A percentile compares a stretch with the other conserved stretches of the same genome.
phyloP scores from a whole-genome alignment of 2,113 vertebrate species.

The Syngnathus typhle region DNA sequence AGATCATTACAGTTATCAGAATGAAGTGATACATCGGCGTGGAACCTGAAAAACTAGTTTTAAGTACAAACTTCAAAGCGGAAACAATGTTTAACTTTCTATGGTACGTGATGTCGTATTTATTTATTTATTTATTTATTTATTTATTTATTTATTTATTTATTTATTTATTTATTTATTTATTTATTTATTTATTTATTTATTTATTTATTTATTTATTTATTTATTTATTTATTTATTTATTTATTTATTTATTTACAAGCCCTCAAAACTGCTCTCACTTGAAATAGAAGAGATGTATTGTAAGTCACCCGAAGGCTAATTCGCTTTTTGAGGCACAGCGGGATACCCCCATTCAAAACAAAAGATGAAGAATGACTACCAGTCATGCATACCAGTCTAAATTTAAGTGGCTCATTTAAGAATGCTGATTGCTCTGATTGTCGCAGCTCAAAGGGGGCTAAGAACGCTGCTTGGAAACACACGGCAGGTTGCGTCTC shows the following conservation, averaged over 20 bases:
- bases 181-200: too few relatives aligned
- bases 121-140: too few relatives aligned
- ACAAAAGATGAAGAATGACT: neutral
- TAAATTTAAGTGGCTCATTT: constrained; percentile 31
- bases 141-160: too few relatives aligned
- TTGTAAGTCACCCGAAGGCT: constrained; percentile 20
- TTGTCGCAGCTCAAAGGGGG: constrained; percentile 22
- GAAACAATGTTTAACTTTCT: neutral
- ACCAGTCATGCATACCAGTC: constrained; percentile 27
- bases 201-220: too few relatives aligned
- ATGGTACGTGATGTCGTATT: neutral
- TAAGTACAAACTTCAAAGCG: neutral
- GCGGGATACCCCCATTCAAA: constrained; percentile 32
- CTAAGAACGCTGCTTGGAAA: constrained; percentile 5
- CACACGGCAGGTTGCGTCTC: neutral
- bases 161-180: too few relatives aligned
- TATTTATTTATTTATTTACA: too few relatives aligned
- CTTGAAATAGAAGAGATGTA: constrained; percentile 28
- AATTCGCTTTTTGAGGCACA: constrained; percentile 46
- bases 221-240: too few relatives aligned
- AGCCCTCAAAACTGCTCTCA: constrained; percentile 6
- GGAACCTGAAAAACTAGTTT: neutral
- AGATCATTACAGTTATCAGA: neutral
- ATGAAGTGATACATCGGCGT: constrained; percentile 2
- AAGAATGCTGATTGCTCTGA: constrained; percentile 30